Conservation (phyloP, 2,888 invertebrate genomes). For the Orthonevra nobilis region DNA sequence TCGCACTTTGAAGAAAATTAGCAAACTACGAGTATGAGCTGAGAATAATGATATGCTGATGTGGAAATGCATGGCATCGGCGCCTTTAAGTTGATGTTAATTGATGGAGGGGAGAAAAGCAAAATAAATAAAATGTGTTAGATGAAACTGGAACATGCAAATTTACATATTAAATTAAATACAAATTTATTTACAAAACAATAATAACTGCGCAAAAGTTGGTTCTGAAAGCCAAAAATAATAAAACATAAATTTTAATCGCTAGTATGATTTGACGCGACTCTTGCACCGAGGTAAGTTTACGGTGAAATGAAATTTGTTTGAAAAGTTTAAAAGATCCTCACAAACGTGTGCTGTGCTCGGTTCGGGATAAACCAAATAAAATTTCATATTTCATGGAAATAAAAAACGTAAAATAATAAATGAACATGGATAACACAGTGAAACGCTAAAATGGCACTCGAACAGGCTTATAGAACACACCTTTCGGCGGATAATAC, state of each 20-base stretch:
- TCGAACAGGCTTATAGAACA: conserved; percentile 75
- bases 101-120: conserved; percentile 2
- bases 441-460: conserved; percentile 42
- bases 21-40: conserved; percentile 27
- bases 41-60: conserved; percentile 30
- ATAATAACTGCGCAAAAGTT: conserved; percentile 60
- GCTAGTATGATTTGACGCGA: too few relatives aligned
- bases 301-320: conserved; percentile 6
- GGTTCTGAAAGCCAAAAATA: conserved; percentile 69
- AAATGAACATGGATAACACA: conserved; percentile 16
- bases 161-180: neutral
- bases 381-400: conserved; percentile 62
- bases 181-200: conserved; percentile 17
- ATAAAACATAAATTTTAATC: too few relatives aligned
- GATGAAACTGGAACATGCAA: neutral
- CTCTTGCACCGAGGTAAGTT: too few relatives aligned
- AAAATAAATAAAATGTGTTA: neutral
- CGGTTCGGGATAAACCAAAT: conserved; percentile 61
- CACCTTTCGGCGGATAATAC: conserved; percentile 88
- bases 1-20: conserved; percentile 29
- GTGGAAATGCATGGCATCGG: conserved; percentile 13
- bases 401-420: conserved; percentile 23
- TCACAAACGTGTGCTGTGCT: conserved; percentile 34
- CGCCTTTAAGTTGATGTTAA: conserved; percentile 15
- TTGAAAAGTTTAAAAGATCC: conserved; percentile 26